phyloP scores from a whole-genome alignment of 1,140 invertebrate genomes.

The Drosophila nasuta region DNA sequence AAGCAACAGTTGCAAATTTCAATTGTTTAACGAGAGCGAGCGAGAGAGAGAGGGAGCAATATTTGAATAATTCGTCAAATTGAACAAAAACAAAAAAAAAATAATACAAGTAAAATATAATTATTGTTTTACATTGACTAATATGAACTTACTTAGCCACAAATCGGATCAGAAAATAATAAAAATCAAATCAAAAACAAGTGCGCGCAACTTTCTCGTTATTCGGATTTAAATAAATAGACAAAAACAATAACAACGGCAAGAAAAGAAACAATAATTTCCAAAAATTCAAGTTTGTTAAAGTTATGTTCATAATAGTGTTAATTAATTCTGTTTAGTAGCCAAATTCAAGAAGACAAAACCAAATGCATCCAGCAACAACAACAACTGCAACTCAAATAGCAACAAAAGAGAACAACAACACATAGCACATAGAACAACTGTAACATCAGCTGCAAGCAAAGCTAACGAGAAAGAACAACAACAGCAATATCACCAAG shows the following conservation, averaged over 20 bases:
- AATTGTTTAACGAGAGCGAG: constrained; percentile 1
- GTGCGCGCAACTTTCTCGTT: constrained; percentile 26
- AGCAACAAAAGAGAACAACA: constrained; percentile 10
- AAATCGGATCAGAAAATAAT: constrained; percentile 18
- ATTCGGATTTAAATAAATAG: constrained; percentile 34
- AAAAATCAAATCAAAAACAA: constrained; percentile 31
- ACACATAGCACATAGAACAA: background rate
- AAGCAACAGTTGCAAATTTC: constrained; percentile 54
- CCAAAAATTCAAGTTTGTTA: background rate
- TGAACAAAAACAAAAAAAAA: constrained; percentile 5
- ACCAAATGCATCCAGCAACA: constrained; percentile 31
- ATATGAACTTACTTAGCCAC: constrained; percentile 20
- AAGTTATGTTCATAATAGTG: constrained; percentile 16
- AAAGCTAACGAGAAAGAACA: constrained; percentile 1
- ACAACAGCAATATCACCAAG: constrained; percentile 17
- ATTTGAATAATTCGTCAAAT: constrained; percentile 39
- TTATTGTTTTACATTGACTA: constrained; percentile 32
- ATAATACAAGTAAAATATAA: background rate
- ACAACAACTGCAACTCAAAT: constrained; percentile 5
- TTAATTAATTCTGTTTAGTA: constrained; percentile 39
- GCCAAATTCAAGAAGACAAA: constrained; percentile 37
- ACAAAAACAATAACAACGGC: background rate
- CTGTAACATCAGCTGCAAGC: constrained; percentile 13
- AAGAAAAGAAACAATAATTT: no score
- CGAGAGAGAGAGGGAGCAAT: background rate